Evolutionary conservation across 1,140 invertebrate genomes (phyloP), one percentile per base, ranked within the genome.

Genomic region (Papilio helenus): DNA sequence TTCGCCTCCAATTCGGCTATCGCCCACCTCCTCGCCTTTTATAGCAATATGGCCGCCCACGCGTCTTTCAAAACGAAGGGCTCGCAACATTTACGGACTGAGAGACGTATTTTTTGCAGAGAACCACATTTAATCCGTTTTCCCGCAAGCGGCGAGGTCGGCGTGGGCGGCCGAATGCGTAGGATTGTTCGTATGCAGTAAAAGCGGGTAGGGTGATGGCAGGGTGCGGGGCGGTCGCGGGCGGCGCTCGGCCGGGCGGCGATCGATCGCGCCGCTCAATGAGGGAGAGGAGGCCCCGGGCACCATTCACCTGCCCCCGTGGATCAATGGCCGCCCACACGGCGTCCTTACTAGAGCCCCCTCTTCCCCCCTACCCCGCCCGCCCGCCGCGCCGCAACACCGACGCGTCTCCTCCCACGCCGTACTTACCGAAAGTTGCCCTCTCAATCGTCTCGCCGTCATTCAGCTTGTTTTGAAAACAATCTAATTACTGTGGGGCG

Each of bases 271-370:
- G 83, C 72, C 77, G 85, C 86, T 88, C 80, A 89, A 89, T 88
- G 88, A 87, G 89, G 87, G 84, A 79, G 87, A 79, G 87, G 87
- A 84, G 87, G 86, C 84, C 83, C 23, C 85, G 85, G 86, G 85
- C 78, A 79, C 90, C 90, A 93, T 93, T 92, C 90, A 92, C 88
- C 91, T 88, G 85, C 92, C 90, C 91, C 91, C 92, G 87, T 85
- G 87, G 86, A 89, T 94, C 91, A 93, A 93, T 93, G 90, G 91
- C 88, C 90, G 88, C 92, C 92, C 87, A 92, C 92, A 86, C 91
- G 82, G 74, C 84, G 81, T 83, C 85, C 87, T 88, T 87, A 86
- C 89, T 86, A 83, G 72, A 82, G 58, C 79, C 73, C 84, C 73
- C 85, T 80, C 10, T 72, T 79, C 46, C 71, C 81, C 77, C 73